Evolutionary conservation across 2,888 invertebrate species (phyloP).

Genomic region (Nephrotoma guestfalica): DNA sequence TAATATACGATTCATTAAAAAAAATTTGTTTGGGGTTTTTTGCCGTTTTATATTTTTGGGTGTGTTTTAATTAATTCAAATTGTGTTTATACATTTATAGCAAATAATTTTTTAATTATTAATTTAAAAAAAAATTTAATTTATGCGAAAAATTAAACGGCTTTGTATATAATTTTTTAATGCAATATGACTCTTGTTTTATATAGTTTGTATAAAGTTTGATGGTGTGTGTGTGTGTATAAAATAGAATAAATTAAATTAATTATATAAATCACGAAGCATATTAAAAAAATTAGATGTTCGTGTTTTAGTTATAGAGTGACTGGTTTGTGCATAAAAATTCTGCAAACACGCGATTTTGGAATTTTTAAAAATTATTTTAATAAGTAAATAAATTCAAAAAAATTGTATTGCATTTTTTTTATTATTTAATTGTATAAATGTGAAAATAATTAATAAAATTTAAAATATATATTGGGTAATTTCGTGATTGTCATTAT

Average conservation of each 20-base stretch:
- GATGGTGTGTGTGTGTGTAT: background rate
- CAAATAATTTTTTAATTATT: background rate
- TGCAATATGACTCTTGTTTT: background rate
- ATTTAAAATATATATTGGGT: background rate
- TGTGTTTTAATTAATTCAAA: background rate
- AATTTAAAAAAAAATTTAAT: background rate
- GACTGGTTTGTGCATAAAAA: background rate
- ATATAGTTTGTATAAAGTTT: background rate
- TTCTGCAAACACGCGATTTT: background rate
- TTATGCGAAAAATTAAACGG: background rate
- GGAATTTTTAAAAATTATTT: background rate
- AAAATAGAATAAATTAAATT: background rate
- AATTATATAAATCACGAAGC: background rate
- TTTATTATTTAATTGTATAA: background rate
- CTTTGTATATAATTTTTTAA: background rate
- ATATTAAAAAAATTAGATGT: background rate
- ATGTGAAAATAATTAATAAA: background rate
- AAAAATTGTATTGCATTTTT: background rate
- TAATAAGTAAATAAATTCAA: background rate
- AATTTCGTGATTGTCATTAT: background rate
- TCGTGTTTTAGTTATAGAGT: background rate
- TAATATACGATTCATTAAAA: background rate
- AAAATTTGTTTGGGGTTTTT: background rate
- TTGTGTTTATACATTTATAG: background rate
- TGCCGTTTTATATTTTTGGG: background rate